These are phyloP conservation scores for Anodontia alba DNA, from an alignment of 2,888 invertebrate genomes.

Conservation along the genomic window DNA sequence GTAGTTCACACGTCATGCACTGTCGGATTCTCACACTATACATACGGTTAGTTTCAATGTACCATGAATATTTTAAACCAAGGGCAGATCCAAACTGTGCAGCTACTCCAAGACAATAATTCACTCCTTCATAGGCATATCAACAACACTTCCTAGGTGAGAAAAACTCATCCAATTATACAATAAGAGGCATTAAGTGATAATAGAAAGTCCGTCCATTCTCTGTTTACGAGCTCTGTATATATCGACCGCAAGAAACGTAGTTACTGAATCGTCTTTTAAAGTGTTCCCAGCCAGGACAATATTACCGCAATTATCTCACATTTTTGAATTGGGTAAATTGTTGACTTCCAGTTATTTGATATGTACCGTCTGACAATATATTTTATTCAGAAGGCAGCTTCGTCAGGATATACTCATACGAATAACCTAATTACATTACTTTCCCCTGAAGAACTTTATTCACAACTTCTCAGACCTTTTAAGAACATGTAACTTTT, in stretches of 20 bases:
- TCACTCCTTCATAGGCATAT: neutral
- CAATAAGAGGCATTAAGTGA: constrained; percentile 40
- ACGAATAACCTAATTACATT: neutral
- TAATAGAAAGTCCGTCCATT: constrained; percentile 22
- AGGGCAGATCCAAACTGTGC: neutral
- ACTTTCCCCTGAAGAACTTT: neutral
- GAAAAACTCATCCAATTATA: constrained; percentile 56
- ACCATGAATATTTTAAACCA: neutral
- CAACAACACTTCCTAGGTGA: constrained; percentile 29
- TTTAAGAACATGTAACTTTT: neutral
- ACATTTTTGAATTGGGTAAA: constrained; percentile 37
- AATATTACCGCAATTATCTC: constrained; percentile 38
- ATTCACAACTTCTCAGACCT: neutral
- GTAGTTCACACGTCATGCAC: constrained; percentile 54
- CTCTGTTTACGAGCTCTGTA: constrained; percentile 1
- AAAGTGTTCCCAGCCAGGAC: constrained; percentile 28
- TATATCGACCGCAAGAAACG: constrained; percentile 15
- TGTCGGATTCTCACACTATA: constrained; percentile 35
- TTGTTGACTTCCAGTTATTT: constrained; percentile 31
- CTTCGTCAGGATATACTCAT: neutral
- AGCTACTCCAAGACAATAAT: neutral
- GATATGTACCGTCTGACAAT: constrained; percentile 3
- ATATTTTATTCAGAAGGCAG: constrained; percentile 19
- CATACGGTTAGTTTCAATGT: neutral
- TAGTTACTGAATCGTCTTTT: constrained; percentile 14